These are phyloP conservation scores for Falco biarmicus DNA, from an alignment of 2,797 vertebrate species.

Conservation along the genomic window DNA sequence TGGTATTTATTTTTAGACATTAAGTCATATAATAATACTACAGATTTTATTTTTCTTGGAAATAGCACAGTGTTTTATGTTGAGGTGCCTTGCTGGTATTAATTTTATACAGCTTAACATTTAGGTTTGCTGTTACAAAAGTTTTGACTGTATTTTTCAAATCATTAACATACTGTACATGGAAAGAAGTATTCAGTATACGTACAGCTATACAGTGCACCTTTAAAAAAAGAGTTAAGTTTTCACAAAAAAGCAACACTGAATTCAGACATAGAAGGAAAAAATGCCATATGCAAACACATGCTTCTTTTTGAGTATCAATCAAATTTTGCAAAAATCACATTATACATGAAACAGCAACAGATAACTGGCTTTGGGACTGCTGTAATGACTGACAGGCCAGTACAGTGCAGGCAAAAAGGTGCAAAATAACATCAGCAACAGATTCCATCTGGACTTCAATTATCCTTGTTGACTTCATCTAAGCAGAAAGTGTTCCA, in stretches of 20 bases:
- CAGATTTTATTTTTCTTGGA: conserved; percentile 20
- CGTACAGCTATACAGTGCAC: neutral
- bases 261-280: neutral
- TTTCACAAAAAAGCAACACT: neutral
- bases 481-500: neutral
- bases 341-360: neutral
- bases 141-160: neutral
- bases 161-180: neutral
- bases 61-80: neutral
- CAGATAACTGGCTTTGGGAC: neutral
- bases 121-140: neutral
- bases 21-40: conserved; percentile 35
- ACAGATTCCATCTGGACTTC: neutral
- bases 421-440: neutral
- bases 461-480: neutral
- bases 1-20: conserved; percentile 42
- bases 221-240: neutral
- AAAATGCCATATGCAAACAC: neutral
- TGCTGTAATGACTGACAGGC: neutral
- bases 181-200: neutral
- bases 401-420: neutral
- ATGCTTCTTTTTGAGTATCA: neutral
- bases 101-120: neutral
- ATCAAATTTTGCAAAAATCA: neutral
- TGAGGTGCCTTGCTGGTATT: neutral